These are phyloP conservation scores for Drosophila pseudotakahashii DNA, from an alignment of 2,888 invertebrate genomes.

Conservation along the genomic window DNA sequence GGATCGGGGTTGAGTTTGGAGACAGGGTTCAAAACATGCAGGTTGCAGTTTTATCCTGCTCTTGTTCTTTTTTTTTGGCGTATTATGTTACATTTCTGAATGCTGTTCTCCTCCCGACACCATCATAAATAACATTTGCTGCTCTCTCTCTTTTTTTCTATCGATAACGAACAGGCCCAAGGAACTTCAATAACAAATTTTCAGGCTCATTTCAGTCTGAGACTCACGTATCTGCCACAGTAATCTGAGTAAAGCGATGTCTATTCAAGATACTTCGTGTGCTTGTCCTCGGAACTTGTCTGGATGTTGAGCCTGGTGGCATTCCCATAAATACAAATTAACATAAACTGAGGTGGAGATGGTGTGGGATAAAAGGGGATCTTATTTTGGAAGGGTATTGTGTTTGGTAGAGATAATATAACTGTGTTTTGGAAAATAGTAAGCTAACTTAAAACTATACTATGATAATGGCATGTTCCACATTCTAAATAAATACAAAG, in stretches of 20 bases:
- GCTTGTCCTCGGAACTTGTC: constrained; percentile 34
- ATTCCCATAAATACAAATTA: constrained; percentile 43
- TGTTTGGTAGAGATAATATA: too few species aligned
- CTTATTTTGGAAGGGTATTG: neutral
- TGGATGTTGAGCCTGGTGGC: constrained; percentile 27
- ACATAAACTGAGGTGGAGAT: constrained; percentile 20
- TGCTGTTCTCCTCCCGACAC: constrained; percentile 45
- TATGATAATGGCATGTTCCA: too few species aligned
- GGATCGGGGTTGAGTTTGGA: constrained; percentile 5
- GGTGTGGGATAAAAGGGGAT: neutral
- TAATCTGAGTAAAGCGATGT: constrained; percentile 66
- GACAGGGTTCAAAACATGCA: constrained; percentile 20
- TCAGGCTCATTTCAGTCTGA: constrained; percentile 23
- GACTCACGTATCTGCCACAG: constrained; percentile 62
- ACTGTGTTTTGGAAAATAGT: too few species aligned
- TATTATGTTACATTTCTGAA: constrained; percentile 65
- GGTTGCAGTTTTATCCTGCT: constrained; percentile 31
- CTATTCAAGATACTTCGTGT: constrained; percentile 53
- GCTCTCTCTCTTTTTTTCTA: constrained; percentile 2
- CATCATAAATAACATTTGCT: constrained; percentile 60
- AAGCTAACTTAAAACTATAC: too few species aligned
- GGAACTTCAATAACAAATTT: constrained; percentile 63
- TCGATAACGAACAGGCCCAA: constrained; percentile 27
- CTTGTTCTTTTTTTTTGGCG: constrained; percentile 32
- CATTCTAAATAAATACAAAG: neutral